Conservation (phyloP, 2,113 vertebrate genomes). For the Rhipidura dahli region DNA sequence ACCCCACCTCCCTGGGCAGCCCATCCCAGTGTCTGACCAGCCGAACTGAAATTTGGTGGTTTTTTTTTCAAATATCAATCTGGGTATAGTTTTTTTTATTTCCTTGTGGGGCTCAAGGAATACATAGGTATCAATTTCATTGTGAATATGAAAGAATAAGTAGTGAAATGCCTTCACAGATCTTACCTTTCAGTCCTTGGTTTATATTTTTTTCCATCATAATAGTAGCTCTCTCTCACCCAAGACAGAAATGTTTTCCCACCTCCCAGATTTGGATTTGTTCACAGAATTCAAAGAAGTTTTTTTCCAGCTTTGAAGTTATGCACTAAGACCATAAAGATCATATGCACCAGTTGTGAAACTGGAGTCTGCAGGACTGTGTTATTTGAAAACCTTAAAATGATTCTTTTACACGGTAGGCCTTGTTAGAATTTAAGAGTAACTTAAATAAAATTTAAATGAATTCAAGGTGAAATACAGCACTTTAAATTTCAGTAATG, state of each 20-base stretch:
- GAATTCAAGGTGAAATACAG: not conserved
- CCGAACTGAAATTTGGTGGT: not conserved
- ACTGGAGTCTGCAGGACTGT: not conserved
- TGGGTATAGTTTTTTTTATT: not conserved
- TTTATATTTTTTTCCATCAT: not conserved
- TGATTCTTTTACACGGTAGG: not conserved
- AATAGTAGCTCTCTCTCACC: accelerated
- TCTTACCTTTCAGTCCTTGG: not conserved
- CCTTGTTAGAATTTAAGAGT: not conserved
- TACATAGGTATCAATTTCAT: accelerated
- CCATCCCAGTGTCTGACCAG: not conserved
- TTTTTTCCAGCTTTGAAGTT: not conserved
- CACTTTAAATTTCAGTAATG: not conserved
- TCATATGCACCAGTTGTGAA: no score
- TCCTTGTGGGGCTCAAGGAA: not conserved
- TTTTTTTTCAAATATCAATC: not conserved
- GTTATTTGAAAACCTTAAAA: not conserved
- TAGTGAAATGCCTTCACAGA: not conserved
- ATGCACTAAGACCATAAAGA: accelerated
- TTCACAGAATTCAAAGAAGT: not conserved
- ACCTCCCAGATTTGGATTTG: not conserved
- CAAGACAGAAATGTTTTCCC: not conserved
- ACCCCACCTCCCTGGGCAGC: no score
- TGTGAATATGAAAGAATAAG: not conserved
- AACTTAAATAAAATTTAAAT: not conserved